A percentile compares a stretch with the other conserved stretches of the same genome.
Conservation (phyloP, 2,797 vertebrate species). For the Odontamblyopus rebecca region DNA sequence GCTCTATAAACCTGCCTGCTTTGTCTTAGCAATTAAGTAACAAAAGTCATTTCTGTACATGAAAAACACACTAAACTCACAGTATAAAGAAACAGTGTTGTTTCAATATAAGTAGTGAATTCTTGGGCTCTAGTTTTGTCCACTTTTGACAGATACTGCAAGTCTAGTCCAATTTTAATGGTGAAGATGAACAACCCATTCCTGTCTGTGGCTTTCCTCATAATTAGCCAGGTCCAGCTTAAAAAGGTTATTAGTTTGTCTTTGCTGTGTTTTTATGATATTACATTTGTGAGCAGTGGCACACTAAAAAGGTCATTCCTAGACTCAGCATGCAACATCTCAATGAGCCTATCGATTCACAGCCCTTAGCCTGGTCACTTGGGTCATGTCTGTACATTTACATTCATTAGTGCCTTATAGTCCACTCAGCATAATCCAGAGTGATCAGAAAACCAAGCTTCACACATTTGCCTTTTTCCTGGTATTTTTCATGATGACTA, state of each 20-base stretch:
- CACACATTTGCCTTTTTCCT: constrained; percentile 2
- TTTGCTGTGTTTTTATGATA: constrained; percentile 20
- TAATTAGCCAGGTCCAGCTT: constrained; percentile 11
- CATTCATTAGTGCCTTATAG: constrained; percentile 54
- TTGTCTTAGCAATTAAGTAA: neutral
- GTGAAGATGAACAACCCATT: constrained; percentile 13
- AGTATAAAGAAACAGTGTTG: neutral
- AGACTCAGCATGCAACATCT: constrained; percentile 50
- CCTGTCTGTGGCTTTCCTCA: neutral
- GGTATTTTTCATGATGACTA: constrained; percentile 10
- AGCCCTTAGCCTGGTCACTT: constrained; percentile 44
- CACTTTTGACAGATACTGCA: neutral
- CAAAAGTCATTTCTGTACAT: neutral
- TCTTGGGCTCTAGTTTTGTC: neutral
- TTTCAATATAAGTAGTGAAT: neutral
- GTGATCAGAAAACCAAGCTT: neutral
- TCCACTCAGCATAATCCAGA: constrained; percentile 29
- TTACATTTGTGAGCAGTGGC: constrained; percentile 19
- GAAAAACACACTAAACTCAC: neutral
- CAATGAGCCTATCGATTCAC: constrained; percentile 53
- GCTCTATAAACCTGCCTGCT: neutral
- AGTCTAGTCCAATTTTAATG: constrained; percentile 5
- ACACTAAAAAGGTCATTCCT: constrained; percentile 49
- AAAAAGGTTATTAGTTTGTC: constrained; percentile 19
- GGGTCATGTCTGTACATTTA: constrained; percentile 53